These are phyloP conservation scores for Mustela nigripes DNA, from an alignment of 2,113 vertebrate genomes.

Conservation along the genomic window DNA sequence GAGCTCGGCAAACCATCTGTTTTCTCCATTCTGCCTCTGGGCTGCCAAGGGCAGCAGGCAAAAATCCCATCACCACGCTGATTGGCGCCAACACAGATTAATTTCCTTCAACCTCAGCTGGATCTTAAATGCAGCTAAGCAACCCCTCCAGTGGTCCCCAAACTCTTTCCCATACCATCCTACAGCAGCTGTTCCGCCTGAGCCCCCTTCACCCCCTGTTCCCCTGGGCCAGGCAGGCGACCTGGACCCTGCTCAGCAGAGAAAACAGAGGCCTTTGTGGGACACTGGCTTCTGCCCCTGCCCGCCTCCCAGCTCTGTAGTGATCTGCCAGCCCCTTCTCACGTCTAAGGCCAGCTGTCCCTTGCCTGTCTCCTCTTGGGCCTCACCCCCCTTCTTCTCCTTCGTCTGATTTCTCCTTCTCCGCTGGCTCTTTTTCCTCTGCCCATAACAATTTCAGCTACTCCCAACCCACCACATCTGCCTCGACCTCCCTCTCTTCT, in stretches of 20 bases:
- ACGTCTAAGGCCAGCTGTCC: slow-evolving; percentile 13
- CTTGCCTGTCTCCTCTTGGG: background rate
- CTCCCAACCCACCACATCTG: background rate
- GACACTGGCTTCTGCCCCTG: too few species aligned
- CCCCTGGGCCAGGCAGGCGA: background rate
- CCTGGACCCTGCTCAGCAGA: background rate
- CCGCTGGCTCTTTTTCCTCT: background rate
- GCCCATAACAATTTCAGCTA: background rate
- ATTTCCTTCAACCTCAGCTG: background rate
- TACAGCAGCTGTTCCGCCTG: background rate
- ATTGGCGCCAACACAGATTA: background rate
- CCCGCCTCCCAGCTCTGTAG: background rate
- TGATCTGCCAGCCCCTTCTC: background rate
- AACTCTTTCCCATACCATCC: background rate
- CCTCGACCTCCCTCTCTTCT: background rate
- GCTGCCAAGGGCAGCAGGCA: background rate
- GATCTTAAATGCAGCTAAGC: slow-evolving; percentile 27
- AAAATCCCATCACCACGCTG: background rate
- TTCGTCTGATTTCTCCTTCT: background rate
- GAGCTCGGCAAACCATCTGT: background rate
- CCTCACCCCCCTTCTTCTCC: background rate
- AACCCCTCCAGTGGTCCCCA: background rate
- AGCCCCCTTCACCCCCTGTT: rapidly evolving
- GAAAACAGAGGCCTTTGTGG: background rate
- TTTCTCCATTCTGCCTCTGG: background rate